Conservation (phyloP, 2,113 vertebrate genomes). For the Hipposideros armiger region DNA sequence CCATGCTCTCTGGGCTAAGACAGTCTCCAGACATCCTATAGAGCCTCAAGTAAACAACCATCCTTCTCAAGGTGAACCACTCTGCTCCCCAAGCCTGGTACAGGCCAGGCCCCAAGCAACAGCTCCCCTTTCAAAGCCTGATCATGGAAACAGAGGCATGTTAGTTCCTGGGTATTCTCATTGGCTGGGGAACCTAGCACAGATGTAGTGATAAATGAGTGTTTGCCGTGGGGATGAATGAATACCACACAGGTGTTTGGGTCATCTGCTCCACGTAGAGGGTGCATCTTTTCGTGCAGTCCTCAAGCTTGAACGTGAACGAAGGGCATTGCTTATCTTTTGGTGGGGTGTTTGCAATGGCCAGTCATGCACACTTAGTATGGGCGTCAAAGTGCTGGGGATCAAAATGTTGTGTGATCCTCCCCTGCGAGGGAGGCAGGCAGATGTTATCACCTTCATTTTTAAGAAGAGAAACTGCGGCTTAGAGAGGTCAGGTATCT, state of each 20-base stretch:
- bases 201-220: neutral
- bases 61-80: neutral
- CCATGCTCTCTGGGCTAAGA: neutral
- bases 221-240: neutral
- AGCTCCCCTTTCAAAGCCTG: neutral
- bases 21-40: neutral
- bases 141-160: neutral
- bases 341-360: neutral
- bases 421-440: neutral
- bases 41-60: neutral
- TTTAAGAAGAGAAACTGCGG: neutral
- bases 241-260: neutral
- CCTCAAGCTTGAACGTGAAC: neutral
- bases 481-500: neutral
- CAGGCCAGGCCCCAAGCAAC: neutral
- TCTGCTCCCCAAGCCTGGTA: neutral
- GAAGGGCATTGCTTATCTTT: neutral
- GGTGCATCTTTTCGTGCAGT: neutral
- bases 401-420: neutral
- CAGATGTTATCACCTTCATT: neutral
- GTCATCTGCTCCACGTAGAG: neutral
- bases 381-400: neutral
- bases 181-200: neutral
- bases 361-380: accelerated
- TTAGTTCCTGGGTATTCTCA: neutral